Evolutionary conservation across 2,888 invertebrate species (phyloP), one percentile per base, ranked within the genome.

Genomic region (Lysandra coridon): DNA sequence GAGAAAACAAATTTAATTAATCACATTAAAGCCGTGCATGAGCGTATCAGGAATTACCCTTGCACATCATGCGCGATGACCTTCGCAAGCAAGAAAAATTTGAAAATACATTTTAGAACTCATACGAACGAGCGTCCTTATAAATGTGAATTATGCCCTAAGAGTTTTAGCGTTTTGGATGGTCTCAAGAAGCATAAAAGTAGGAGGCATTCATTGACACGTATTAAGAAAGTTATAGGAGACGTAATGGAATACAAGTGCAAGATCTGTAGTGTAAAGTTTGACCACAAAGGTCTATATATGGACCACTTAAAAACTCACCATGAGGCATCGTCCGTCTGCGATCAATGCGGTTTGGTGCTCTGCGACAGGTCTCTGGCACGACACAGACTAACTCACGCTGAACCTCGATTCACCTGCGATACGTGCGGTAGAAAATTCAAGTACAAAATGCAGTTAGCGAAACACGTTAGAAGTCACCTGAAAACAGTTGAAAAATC

Each of bases 51-150:
- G 4, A 83, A 81, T 1, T 85, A 78, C 57, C 44, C 77, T 5
- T 87, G 87, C 64, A 76, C 80, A 0, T 10, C 81, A 7, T 87
- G 87, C 62, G 12, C 80, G 0, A 85, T 85, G 44, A 79, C 73
- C 0, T 87, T 83, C 40, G 78, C 84, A 0, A 81, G 83, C 1
- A 85, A 85, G 0, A 85, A 85, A 44, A 81, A 82, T 75, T 80
- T 87, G 17, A 80, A 79, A 0, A 57, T 80, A 0, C 87, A 87
- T 44, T 82, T 82, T 1, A 73, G 81, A 1, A 37, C 14, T 0
- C 87, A 87, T 60, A 84, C 83, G 0, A 83, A 84, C 0, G 84
- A 84, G 37, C 80, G 37, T 1, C 84, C 85, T 0, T 85, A 80
- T 76, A 40, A 73, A 6, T 86, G 86, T 33, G 81, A 82, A 0